Percentiles rank a stretch among this genome's conserved stretches.
Conservation (phyloP, 1,140 invertebrate species). For the Drosophila sulfurigaster region DNA sequence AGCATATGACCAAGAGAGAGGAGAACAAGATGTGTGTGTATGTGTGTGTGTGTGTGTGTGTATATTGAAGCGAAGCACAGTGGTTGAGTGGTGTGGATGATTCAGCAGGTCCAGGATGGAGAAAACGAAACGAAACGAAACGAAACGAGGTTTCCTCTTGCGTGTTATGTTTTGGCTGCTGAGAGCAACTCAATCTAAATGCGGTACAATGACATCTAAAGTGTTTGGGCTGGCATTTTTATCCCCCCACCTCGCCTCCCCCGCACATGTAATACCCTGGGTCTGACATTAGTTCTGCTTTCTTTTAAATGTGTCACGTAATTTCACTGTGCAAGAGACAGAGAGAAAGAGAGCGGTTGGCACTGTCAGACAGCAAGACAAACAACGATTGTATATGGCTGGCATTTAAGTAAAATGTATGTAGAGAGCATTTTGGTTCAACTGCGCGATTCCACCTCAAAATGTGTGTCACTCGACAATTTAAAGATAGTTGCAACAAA, state of each 20-base stretch:
- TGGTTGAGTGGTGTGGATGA: neutral
- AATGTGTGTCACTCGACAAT: conserved; percentile 72
- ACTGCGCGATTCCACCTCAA: conserved; percentile 15
- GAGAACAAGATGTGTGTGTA: too few species aligned
- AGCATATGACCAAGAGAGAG: neutral
- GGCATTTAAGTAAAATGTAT: conserved; percentile 80
- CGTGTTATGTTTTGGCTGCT: conserved; percentile 78
- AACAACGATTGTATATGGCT: conserved; percentile 73
- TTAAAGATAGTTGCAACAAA: conserved; percentile 65
- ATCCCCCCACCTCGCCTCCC: conserved; percentile 3
- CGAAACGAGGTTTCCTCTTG: conserved; percentile 36
- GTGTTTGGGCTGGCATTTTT: conserved; percentile 70
- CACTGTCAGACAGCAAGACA: conserved; percentile 36
- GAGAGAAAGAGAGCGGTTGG: neutral
- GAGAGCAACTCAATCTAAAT: conserved; percentile 82
- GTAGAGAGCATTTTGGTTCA: conserved; percentile 65
- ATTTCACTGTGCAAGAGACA: conserved; percentile 52
- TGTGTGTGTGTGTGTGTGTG: too few species aligned
- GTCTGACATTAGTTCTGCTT: conserved; percentile 81
- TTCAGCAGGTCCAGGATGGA: conserved; percentile 13
- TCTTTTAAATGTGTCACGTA: conserved; percentile 82
- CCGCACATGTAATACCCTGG: conserved; percentile 9
- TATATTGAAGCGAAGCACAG: neutral
- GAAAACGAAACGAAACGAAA: conserved; percentile 1
- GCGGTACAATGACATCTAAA: conserved; percentile 83